A percentile compares a stretch with the other conserved stretches of the same genome.
phyloP scores from a whole-genome alignment of 2,888 invertebrate genomes.

The Metellina segmentata region DNA sequence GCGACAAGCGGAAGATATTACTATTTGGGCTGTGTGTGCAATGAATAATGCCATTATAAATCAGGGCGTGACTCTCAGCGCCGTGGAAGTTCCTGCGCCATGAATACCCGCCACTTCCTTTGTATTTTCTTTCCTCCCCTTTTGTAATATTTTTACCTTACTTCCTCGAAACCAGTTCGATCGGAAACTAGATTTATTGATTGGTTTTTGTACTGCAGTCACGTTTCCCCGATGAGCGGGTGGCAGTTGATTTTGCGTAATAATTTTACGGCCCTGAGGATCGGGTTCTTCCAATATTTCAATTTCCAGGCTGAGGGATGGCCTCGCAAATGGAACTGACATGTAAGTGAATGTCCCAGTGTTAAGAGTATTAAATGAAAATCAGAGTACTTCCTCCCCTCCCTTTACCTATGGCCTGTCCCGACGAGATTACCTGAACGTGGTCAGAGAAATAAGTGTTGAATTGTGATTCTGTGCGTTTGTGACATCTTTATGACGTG shows the following conservation, averaged over 20 bases:
- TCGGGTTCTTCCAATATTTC: conserved; percentile 44
- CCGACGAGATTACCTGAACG: background rate
- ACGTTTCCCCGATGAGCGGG: conserved; percentile 40
- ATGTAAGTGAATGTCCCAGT: conserved; percentile 24
- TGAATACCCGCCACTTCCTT: conserved; percentile 31
- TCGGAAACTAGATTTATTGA: conserved; percentile 64
- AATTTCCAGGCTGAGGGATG: conserved; percentile 39
- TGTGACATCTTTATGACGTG: background rate
- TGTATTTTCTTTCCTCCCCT: conserved; percentile 33
- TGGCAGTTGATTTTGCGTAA: conserved; percentile 57
- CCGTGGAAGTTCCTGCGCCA: conserved; percentile 36
- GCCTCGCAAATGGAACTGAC: conserved; percentile 21
- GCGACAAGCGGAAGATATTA: conserved; percentile 48
- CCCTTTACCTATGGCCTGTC: background rate
- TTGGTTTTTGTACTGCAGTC: conserved; percentile 45
- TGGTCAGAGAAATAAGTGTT: conserved; percentile 29
- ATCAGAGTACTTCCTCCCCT: background rate
- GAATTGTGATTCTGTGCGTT: background rate
- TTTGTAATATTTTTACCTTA: conserved; percentile 49
- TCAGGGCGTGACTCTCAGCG: conserved; percentile 63
- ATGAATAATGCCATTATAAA: conserved; percentile 71
- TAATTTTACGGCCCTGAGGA: conserved; percentile 39
- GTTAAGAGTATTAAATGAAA: conserved; percentile 40
- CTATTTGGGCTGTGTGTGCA: conserved; percentile 17
- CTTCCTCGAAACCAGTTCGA: conserved; percentile 32